phyloP scores from a whole-genome alignment of 2,113 vertebrate species.

The Chinchilla lanigera region DNA sequence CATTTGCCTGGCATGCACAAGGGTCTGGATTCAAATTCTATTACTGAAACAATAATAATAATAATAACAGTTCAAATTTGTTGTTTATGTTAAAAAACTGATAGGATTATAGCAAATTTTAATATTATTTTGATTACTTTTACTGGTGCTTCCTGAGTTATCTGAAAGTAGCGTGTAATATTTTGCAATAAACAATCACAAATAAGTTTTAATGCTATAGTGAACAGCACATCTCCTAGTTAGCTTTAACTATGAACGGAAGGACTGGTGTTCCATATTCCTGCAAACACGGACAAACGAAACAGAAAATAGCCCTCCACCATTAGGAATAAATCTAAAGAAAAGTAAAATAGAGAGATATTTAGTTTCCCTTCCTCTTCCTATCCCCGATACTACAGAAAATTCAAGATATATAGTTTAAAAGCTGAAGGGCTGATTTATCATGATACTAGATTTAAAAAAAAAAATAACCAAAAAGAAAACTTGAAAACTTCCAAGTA shows the following conservation, averaged over 20 bases:
- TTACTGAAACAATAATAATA: background rate
- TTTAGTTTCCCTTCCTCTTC: background rate
- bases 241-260: background rate
- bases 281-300: background rate
- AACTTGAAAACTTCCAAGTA: conserved; percentile 76
- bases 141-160: background rate
- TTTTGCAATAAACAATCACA: conserved; percentile 25
- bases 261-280: background rate
- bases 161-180: background rate
- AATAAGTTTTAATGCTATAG: background rate
- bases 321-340: conserved; percentile 26
- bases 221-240: background rate
- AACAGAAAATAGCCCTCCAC: conserved; percentile 1
- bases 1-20: background rate
- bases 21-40: background rate
- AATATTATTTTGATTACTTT: conserved; percentile 32
- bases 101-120: background rate
- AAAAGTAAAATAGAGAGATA: conserved; percentile 38
- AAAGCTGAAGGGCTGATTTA: conserved; percentile 83
- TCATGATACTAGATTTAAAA: conserved; percentile 72
- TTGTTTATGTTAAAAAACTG: background rate
- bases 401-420: conserved; percentile 75
- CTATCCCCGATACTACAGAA: conserved; percentile 53
- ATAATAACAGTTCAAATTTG: conserved; percentile 1
- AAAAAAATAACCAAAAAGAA: background rate